Percentiles rank a stretch among this genome's conserved stretches.
Conservation (phyloP, 2,888 invertebrate species). For the Chorisops tibialis region DNA sequence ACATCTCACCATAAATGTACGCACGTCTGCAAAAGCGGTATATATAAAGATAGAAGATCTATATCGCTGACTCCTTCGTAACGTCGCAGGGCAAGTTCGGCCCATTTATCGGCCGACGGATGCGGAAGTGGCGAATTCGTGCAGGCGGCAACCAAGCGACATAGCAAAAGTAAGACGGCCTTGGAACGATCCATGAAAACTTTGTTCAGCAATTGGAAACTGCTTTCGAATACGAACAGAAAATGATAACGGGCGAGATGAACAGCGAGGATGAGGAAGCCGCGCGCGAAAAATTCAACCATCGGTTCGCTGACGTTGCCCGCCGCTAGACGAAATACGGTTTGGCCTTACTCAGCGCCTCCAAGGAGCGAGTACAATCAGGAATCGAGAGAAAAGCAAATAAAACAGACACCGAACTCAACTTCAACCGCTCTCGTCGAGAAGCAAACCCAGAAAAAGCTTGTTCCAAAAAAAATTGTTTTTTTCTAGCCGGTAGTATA, state of each 20-base stretch:
- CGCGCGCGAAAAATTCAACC: constrained; percentile 68
- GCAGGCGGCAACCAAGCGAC: constrained; percentile 62
- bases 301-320: constrained; percentile 80
- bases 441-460: no score
- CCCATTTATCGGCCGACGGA: constrained; percentile 64
- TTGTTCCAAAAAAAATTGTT: no score
- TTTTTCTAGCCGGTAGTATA: no score
- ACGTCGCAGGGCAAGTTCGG: constrained; percentile 64
- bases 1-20: constrained; percentile 64
- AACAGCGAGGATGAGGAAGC: constrained; percentile 53
- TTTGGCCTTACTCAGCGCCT: constrained; percentile 68
- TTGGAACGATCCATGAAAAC: constrained; percentile 64
- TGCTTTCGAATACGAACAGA: constrained; percentile 64
- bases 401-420: no score
- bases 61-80: constrained; percentile 71
- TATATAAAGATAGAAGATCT: constrained; percentile 65
- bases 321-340: constrained; percentile 92
- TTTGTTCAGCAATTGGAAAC: constrained; percentile 64
- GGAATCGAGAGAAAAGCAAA: no score
- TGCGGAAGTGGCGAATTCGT: constrained; percentile 56
- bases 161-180: constrained; percentile 63
- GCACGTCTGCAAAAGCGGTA: constrained; percentile 66
- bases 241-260: constrained; percentile 55
- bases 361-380: no score
- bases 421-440: no score